Evolutionary conservation across 2,113 vertebrate species (phyloP).

Genomic region (Steatornis caripensis): DNA sequence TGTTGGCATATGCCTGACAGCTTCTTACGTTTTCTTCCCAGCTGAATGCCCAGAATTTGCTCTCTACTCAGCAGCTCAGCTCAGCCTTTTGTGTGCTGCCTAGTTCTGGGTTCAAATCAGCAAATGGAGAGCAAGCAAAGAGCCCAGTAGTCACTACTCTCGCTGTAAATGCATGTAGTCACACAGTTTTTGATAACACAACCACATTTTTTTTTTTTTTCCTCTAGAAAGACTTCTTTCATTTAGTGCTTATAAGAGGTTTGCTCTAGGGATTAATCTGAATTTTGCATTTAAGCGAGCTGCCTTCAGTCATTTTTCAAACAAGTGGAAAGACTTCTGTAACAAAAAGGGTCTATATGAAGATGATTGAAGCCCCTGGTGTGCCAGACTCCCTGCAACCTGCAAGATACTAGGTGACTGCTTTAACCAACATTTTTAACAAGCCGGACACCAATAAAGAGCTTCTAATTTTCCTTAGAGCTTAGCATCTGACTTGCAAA

Average conservation of each 20-base stretch:
- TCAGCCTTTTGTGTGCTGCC: background rate
- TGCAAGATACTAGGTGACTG: background rate
- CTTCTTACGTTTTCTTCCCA: background rate
- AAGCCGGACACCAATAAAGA: rapidly evolving
- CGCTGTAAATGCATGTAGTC: background rate
- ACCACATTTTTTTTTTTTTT: background rate
- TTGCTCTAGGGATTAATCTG: background rate
- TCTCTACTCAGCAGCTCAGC: background rate
- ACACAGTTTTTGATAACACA: background rate
- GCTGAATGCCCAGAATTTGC: background rate
- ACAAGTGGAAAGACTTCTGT: background rate
- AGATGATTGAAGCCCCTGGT: background rate
- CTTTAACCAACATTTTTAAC: background rate
- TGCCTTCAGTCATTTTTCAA: background rate
- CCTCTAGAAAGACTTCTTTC: background rate
- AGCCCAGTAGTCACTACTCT: background rate
- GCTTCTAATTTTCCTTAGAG: background rate
- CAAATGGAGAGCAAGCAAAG: background rate
- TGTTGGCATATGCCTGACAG: background rate
- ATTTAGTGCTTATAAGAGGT: background rate
- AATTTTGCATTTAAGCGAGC: background rate
- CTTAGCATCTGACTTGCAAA: background rate
- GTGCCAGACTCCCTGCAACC: background rate
- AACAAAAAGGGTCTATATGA: background rate
- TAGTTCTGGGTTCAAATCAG: background rate